Evolutionary conservation across 2,797 vertebrate species (phyloP), one percentile per base, ranked within the genome.

Genomic region (Gobio occitaniae): DNA sequence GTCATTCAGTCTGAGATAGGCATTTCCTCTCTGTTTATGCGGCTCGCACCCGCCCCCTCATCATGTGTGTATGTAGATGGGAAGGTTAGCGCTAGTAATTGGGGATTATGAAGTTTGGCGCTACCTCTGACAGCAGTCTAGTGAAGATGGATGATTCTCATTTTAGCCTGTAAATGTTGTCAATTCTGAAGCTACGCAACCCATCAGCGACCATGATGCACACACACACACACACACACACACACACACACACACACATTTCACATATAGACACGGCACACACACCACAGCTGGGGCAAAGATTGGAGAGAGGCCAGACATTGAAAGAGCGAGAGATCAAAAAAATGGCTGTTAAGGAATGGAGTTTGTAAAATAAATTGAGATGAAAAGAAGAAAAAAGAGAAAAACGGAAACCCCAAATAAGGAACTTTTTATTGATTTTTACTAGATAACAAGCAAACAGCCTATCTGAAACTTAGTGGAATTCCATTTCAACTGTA

Each of bases 111-210:
- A 99, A 98, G 97, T 98, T 98, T 98, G 97, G 98, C 98, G 97
- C 96, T 96, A 96, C 95, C 92, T 95, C 96, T 99, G 98, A 99
- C 98, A 99, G 97, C 94, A 94, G 87, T 93, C 97, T 99, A 99
- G 99, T 97, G 97, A 99, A 99, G 98, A 99, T 99, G 98, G 98
- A 99, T 99, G 97, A 99, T 99, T 97, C 97, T 99, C 97, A 99
- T 99, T 99, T 98, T 96, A 96, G 96, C 93, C 94, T 95, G 96
- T 98, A 99, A 99, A 98, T 98, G 98, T 98, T 98, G 98, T 99
- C 98, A 99, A 98, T 98, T 99, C 97, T 96, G 96, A 96, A 96
- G 96, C 97, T 98, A 97, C 97, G 97, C 97, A 92, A 96, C 96
- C 97, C 97, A 98, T 98, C 97, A 97, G 96, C 95, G 95, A 95